phyloP scores from a whole-genome alignment of 2,888 invertebrate species.

The Melinaea marsaeus region DNA sequence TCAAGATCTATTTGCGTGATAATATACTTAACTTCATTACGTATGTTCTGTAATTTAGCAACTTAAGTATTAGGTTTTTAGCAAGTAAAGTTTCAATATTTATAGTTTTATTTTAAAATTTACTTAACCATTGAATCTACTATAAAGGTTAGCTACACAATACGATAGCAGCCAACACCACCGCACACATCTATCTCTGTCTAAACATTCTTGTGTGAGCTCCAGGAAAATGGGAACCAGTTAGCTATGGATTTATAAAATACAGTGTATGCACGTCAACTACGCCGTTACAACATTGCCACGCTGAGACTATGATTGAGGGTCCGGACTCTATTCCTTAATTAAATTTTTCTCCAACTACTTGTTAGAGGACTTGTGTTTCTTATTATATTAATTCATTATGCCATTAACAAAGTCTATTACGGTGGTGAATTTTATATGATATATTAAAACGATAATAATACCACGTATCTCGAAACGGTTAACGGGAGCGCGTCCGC shows the following conservation, averaged over 20 bases:
- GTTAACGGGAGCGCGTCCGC: conserved; percentile 11
- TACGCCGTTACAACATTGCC: background rate
- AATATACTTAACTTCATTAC: too few species aligned
- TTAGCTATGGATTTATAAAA: conserved; percentile 2
- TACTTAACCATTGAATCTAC: background rate
- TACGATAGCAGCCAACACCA: conserved; percentile 7
- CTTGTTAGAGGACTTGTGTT: too few species aligned
- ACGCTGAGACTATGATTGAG: background rate
- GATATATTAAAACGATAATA: background rate
- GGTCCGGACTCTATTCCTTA: too few species aligned
- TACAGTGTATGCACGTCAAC: background rate
- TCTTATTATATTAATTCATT: background rate
- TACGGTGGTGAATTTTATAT: background rate
- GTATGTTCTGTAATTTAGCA: too few species aligned
- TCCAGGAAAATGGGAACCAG: background rate
- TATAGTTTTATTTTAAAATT: too few species aligned
- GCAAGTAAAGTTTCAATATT: too few species aligned
- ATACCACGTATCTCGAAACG: conserved; percentile 3
- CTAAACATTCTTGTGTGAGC: conserved; percentile 24
- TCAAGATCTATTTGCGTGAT: too few species aligned
- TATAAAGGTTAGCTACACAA: background rate
- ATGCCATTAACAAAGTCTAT: background rate
- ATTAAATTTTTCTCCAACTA: too few species aligned
- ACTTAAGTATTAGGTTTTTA: too few species aligned
- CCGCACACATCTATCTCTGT: conserved; percentile 27